These are phyloP conservation scores for Catharus ustulatus DNA, from an alignment of 2,797 vertebrate species.

Conservation along the genomic window DNA sequence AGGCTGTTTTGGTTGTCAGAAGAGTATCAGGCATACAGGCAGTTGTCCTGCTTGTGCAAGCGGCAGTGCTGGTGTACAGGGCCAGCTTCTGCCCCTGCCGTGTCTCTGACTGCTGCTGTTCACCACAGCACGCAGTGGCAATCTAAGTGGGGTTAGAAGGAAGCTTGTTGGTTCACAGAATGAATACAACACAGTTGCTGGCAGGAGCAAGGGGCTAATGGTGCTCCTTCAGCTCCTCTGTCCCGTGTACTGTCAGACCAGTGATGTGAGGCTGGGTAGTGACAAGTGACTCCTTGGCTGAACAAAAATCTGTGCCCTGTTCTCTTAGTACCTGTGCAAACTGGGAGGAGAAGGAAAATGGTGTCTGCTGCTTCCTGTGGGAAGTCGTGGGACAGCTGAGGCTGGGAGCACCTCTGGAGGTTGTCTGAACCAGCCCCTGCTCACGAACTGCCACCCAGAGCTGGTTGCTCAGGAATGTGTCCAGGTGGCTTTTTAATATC, in stretches of 20 bases:
- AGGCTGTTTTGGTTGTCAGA: not conserved
- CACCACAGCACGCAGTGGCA: not conserved
- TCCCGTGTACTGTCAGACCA: not conserved
- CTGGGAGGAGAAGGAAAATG: rapidly evolving
- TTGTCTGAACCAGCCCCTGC: not conserved
- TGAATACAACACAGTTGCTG: rapidly evolving
- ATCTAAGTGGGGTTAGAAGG: not conserved
- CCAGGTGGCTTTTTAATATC: not conserved
- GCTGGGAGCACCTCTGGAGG: not conserved
- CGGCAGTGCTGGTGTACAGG: rapidly evolving
- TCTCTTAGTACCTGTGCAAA: not conserved
- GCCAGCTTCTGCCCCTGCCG: not conserved
- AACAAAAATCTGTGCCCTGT: not conserved
- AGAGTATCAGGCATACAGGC: not conserved
- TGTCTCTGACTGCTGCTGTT: not conserved
- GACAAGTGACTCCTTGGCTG: not conserved
- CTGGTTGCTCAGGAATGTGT: not conserved
- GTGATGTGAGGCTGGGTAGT: rapidly evolving
- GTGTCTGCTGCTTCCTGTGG: not conserved
- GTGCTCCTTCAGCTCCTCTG: not conserved
- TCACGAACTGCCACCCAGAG: not conserved
- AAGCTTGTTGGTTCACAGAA: not conserved
- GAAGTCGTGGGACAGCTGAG: not conserved
- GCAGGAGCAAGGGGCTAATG: not conserved
- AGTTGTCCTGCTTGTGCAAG: not conserved